Conservation (phyloP, 2,797 vertebrate genomes). For the Falco rusticolus region DNA sequence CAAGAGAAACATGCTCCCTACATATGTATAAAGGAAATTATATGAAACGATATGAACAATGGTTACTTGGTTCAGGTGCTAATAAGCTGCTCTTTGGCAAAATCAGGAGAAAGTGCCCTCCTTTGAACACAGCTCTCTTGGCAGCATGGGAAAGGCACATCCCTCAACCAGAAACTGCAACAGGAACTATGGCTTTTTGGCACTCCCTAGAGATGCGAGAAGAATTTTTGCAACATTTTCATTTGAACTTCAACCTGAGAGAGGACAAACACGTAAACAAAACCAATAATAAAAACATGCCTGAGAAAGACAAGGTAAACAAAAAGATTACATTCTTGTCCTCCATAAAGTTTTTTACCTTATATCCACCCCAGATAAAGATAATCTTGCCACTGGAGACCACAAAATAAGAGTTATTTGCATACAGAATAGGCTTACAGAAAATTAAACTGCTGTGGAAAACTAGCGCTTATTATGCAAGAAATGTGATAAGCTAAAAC, state of each 20-base stretch:
- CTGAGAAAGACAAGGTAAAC: neutral
- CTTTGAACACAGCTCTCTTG: neutral
- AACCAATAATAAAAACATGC: neutral
- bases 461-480: constrained; percentile 39
- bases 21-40: neutral
- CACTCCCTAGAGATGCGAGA: accelerated
- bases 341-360: neutral
- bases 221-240: neutral
- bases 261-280: neutral
- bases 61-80: neutral
- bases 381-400: neutral
- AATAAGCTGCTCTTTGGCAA: neutral
- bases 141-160: neutral
- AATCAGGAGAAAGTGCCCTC: neutral
- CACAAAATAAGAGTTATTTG: neutral
- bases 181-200: neutral
- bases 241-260: neutral
- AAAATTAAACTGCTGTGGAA: constrained; percentile 45
- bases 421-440: constrained; percentile 31
- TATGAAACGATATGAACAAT: too few relatives aligned
- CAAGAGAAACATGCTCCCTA: neutral
- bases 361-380: neutral
- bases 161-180: neutral
- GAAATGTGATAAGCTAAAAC: constrained; percentile 39
- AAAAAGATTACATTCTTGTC: neutral